A percentile compares a stretch with the other conserved stretches of the same genome.
Conservation (phyloP, 2,888 invertebrate species). For the Sericinus montela region DNA sequence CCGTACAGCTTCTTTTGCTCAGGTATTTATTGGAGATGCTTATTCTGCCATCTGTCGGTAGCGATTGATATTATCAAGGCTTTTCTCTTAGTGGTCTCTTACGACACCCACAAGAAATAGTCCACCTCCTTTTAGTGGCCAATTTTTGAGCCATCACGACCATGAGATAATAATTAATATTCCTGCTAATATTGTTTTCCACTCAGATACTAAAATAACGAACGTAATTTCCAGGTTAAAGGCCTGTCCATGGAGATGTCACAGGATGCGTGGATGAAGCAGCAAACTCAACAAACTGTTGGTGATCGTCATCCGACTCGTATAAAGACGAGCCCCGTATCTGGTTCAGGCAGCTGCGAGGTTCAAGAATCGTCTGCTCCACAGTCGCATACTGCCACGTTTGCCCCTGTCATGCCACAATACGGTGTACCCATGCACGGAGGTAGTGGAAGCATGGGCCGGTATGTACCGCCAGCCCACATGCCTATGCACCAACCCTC, state of each 20-base stretch:
- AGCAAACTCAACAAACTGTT: constrained; percentile 62
- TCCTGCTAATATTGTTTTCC: no score
- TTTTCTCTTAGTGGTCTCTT: no score
- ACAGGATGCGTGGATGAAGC: constrained; percentile 72
- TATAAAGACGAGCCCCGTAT: constrained; percentile 69
- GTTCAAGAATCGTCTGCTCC: constrained; percentile 80
- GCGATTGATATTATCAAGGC: no score
- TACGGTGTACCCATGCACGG: constrained; percentile 63
- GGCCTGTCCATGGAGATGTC: constrained; percentile 76
- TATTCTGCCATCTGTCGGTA: no score
- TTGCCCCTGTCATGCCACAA: constrained; percentile 66
- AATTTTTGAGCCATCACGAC: no score
- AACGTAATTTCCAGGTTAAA: constrained; percentile 57
- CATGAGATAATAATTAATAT: no score
- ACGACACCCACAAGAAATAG: no score
- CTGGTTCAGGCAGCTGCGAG: constrained; percentile 65
- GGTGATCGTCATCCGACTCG: constrained; percentile 65
- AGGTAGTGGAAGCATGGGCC: constrained; percentile 60
- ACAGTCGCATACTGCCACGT: constrained; percentile 59
- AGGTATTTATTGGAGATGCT: no score
- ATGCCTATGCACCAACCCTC: constrained; percentile 78
- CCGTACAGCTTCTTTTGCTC: no score
- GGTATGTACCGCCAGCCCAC: constrained; percentile 72
- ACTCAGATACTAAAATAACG: no score
- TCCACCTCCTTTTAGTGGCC: no score